Percentiles rank a stretch among this genome's conserved stretches.
These are phyloP conservation scores for Bovichtus diacanthus DNA, from an alignment of 2,797 vertebrate genomes.

Conservation along the genomic window DNA sequence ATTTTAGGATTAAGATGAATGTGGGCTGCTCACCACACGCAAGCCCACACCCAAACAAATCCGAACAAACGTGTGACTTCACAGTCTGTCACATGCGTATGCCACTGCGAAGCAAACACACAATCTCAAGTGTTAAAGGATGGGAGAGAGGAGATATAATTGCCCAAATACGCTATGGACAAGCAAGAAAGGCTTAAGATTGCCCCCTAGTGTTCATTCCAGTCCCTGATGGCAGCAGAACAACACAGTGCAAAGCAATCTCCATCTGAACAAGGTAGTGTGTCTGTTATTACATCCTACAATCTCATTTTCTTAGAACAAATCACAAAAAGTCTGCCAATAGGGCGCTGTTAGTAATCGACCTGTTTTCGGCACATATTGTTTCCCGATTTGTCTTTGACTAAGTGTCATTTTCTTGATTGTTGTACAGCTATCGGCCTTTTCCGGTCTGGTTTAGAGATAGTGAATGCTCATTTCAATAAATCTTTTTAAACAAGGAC, in stretches of 20 bases:
- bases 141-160: slow-evolving; percentile 38
- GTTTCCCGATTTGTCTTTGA: background rate
- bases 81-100: slow-evolving; percentile 31
- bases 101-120: slow-evolving; percentile 9
- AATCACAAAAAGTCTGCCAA: background rate
- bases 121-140: slow-evolving; percentile 28
- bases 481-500: background rate
- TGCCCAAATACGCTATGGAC: slow-evolving; percentile 49
- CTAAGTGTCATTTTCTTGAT: background rate
- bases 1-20: slow-evolving; percentile 67
- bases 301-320: background rate
- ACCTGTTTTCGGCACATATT: background rate
- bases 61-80: slow-evolving; percentile 22
- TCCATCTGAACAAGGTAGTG: background rate
- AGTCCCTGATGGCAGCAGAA: slow-evolving; percentile 58
- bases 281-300: background rate
- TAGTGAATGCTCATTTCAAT: background rate
- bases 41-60: slow-evolving; percentile 43
- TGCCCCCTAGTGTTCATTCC: slow-evolving; percentile 86
- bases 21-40: slow-evolving; percentile 29
- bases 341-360: background rate
- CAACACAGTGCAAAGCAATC: slow-evolving; percentile 46
- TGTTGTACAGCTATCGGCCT: background rate
- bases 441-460: background rate
- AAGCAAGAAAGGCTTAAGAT: slow-evolving; percentile 79